Percentiles rank a stretch among this genome's conserved stretches.
Conservation (phyloP, 1,140 invertebrate species). For the Diorhabda elongata region DNA sequence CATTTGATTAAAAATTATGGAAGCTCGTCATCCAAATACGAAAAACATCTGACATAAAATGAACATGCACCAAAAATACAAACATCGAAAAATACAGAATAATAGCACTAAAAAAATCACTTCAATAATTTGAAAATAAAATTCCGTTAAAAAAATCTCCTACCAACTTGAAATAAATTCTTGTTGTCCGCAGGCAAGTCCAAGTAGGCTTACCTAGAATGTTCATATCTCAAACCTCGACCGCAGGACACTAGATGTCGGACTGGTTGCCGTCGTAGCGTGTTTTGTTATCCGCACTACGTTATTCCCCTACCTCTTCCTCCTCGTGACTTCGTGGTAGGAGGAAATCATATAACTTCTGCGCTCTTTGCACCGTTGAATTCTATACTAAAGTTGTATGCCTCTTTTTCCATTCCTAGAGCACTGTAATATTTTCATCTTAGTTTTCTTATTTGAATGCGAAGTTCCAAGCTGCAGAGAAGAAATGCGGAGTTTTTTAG, state of each 20-base stretch:
- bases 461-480: too few species aligned
- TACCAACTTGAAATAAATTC: slow-evolving; percentile 28
- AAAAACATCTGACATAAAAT: background rate
- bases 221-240: slow-evolving; percentile 45
- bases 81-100: slow-evolving; percentile 14
- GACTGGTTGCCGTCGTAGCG: slow-evolving; percentile 37
- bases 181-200: slow-evolving; percentile 24
- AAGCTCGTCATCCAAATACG: too few species aligned
- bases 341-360: slow-evolving; percentile 21
- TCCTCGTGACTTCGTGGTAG: slow-evolving; percentile 20
- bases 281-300: slow-evolving; percentile 44
- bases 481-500: too few species aligned
- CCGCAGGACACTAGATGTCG: slow-evolving; percentile 44
- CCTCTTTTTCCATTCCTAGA: too few species aligned
- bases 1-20: too few species aligned
- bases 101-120: slow-evolving; percentile 5
- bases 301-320: slow-evolving; percentile 33
- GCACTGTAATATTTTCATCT: too few species aligned
- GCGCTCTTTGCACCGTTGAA: background rate
- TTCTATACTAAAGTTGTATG: background rate
- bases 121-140: background rate
- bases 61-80: slow-evolving; percentile 8
- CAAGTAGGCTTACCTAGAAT: slow-evolving; percentile 45
- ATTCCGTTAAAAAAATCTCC: slow-evolving; percentile 17
- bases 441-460: too few species aligned